A percentile compares a stretch with the other conserved stretches of the same genome.
These are phyloP conservation scores for Orbicella faveolata DNA, from an alignment of 64 coral and sea anemone genomes.

Conservation along the genomic window DNA sequence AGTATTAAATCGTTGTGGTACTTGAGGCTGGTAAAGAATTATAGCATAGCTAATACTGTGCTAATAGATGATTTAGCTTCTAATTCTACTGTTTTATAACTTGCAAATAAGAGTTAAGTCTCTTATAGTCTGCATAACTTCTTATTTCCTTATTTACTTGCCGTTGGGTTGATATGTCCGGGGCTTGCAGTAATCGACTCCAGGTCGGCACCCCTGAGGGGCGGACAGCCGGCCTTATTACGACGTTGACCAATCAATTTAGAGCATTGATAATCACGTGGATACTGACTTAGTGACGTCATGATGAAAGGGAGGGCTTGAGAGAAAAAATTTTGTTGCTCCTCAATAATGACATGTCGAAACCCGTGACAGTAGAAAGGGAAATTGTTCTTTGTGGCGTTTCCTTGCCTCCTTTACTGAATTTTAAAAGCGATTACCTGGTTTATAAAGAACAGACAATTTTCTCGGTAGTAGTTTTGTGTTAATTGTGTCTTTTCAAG, in stretches of 20 bases:
- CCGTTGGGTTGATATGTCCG: no score
- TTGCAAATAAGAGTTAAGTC: no score
- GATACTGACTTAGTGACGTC: neutral
- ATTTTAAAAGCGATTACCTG: neutral
- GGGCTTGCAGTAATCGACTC: no score
- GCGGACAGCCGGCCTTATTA: neutral
- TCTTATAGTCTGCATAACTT: no score
- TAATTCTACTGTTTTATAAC: no score
- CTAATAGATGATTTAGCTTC: no score
- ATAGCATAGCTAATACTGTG: no score
- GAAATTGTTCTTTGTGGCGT: neutral
- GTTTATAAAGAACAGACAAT: neutral
- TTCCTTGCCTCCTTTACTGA: neutral
- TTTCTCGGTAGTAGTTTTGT: neutral
- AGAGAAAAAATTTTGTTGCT: neutral
- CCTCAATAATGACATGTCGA: neutral
- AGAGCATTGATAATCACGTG: neutral
- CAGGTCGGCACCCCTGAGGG: no score
- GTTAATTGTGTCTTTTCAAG: neutral
- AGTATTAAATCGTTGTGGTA: no score
- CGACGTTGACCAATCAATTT: conserved; percentile 7
- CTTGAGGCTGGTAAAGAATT: no score
- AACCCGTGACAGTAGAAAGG: neutral
- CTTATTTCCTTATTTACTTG: no score
- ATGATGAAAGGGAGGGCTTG: neutral